Percentiles rank a stretch among this genome's conserved stretches.
phyloP scores from a whole-genome alignment of 2,113 vertebrate species.

The Regulus satrapa region DNA sequence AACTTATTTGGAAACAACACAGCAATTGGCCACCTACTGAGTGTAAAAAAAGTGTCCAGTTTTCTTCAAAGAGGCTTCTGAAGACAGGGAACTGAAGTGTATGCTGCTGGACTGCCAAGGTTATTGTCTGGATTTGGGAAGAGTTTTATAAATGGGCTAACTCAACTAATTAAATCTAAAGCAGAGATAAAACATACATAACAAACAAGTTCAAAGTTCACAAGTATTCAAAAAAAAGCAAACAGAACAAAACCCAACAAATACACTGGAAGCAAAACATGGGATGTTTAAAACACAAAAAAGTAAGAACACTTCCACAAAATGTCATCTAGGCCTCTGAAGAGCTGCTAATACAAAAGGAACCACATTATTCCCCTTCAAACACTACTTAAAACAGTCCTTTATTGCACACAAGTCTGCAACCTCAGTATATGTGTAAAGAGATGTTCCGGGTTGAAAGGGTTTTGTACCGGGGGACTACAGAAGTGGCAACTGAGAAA shows the following conservation, averaged over 20 bases:
- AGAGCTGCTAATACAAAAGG: not conserved
- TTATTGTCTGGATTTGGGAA: not conserved
- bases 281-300: not conserved
- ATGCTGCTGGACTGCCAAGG: not conserved
- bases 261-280: not conserved
- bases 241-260: not conserved
- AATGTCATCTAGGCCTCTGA: not conserved
- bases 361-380: not conserved
- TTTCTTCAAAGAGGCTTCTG: not conserved
- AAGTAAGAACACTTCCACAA: not conserved
- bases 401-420: not conserved
- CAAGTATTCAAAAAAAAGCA: not conserved
- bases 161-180: not conserved
- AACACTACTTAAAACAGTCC: not conserved
- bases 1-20: not conserved
- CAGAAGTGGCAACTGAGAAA: not conserved
- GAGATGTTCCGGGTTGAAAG: fast-evolving
- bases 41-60: not conserved
- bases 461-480: not conserved
- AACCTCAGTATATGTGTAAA: not conserved
- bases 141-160: not conserved
- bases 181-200: not conserved
- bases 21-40: not conserved
- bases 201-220: not conserved
- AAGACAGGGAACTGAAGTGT: not conserved